Evolutionary conservation across 2,797 vertebrate genomes (phyloP).

Genomic region (Picus viridis): DNA sequence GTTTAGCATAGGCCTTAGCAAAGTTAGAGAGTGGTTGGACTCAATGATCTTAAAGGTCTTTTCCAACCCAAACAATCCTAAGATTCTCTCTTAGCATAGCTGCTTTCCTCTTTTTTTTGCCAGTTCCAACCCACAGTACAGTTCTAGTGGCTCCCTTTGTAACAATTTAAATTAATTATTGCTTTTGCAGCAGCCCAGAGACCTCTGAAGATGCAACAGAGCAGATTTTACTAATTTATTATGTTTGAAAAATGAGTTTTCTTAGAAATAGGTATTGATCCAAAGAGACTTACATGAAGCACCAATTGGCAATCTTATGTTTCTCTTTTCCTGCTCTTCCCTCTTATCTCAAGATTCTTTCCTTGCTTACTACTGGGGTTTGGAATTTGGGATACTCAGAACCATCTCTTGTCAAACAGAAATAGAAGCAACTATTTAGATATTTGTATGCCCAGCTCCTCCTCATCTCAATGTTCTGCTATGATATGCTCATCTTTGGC

Average conservation of each 20-base stretch:
- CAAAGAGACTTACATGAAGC: not conserved
- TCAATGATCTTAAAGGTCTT: too few species aligned
- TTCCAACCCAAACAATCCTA: too few species aligned
- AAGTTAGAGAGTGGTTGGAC: too few species aligned
- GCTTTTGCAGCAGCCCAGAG: not conserved
- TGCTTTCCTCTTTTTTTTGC: not conserved
- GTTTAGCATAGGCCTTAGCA: too few species aligned
- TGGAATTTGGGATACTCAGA: not conserved
- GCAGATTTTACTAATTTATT: not conserved
- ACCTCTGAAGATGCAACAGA: not conserved
- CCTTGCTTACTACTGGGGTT: not conserved
- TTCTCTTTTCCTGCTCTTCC: not conserved
- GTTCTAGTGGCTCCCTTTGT: not conserved
- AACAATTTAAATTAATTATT: not conserved
- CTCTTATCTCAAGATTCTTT: not conserved
- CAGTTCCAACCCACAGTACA: not conserved
- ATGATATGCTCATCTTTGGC: not conserved
- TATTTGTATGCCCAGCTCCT: not conserved
- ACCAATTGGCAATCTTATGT: not conserved
- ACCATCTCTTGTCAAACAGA: not conserved
- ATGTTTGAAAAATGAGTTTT: not conserved
- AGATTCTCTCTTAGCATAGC: not conserved
- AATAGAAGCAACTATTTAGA: not conserved
- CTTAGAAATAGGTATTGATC: not conserved
- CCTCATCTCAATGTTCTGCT: not conserved